Base-by-base conservation (phyloP, 1,140 invertebrate genomes). In the Zaprionus capensis region DNA sequence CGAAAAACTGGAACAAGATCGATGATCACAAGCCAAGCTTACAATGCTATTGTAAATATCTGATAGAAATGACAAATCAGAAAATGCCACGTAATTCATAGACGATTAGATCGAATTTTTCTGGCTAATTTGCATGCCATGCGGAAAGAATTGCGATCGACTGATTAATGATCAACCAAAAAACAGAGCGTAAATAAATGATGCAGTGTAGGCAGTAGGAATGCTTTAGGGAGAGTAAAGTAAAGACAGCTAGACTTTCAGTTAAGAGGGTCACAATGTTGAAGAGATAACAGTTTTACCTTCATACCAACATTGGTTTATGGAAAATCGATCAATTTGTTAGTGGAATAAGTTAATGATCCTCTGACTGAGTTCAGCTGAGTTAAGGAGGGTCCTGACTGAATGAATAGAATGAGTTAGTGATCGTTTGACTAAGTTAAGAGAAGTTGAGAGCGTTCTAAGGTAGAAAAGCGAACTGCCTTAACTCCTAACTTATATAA, bases 1-100 rank as follows among this genome's bases (percentile, higher is more conserved):
- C 36, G 15, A 26, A 71, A 81, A 83, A 83, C 68, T 83, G 79
- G 77, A 80, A 83, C 73, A 83, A 83, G 81, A 83, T 83, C 81
- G 81, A 80, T 83, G 64, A 67, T 68, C 55, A 51, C 26, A 58
- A 49, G 2, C 15, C 24, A 28, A 14, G 61, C 41, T 46, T 34
- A 46, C 26, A 57, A 57, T 57, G 36, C 53, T 34, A 41, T 67
- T 67, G 53, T n/a, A 17, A 31, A 11, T 20, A 57, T 41, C 55
- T 57, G 64, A 46, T 67, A 34, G 26, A 58, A 44, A 49, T 46
- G 26, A 57, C 36, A 67, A 57, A 28, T 49, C 28, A 46, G 26
- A 34, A 26, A 57, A 38, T 61, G 15, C 14, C 41, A 61, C 38
- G 36, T 12, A 22, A n/a, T 44, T 46, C 14, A 24, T 34, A 12